These are phyloP conservation scores for Caenorhabditis remanei DNA, from an alignment of 1,140 invertebrate species.

Conservation along the genomic window DNA sequence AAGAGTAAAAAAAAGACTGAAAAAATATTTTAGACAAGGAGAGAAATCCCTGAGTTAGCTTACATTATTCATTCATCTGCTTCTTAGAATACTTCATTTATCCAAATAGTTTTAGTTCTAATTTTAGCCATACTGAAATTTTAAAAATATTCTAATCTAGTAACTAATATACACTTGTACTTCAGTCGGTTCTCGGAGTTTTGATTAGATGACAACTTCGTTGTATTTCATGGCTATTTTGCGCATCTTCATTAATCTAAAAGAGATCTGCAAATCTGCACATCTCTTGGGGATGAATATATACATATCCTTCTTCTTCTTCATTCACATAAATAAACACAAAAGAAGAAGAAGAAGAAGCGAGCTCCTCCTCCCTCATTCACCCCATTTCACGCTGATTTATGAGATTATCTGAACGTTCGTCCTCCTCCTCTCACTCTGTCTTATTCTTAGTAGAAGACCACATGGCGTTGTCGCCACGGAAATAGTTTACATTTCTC, in stretches of 20 bases:
- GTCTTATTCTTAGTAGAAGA: neutral
- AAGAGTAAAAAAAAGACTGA: neutral
- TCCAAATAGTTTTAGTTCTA: no score
- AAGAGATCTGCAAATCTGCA: conserved; percentile 26
- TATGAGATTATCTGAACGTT: conserved; percentile 48
- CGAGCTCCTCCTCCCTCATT: conserved; percentile 54
- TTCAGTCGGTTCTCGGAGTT: no score
- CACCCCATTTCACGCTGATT: conserved; percentile 38
- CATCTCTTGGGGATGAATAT: conserved; percentile 27
- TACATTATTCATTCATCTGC: no score
- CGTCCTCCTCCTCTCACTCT: conserved; percentile 22
- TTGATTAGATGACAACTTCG: no score
- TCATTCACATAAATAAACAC: conserved; percentile 45
- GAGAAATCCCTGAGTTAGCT: no score
- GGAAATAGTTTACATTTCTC: neutral
- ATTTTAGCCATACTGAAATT: no score
- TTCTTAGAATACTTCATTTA: no score
- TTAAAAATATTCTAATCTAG: no score
- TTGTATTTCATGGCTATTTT: neutral
- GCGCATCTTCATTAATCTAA: conserved; percentile 40
- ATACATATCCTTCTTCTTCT: conserved; percentile 18
- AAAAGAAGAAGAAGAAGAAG: conserved; percentile 7
- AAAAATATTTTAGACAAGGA: neutral
- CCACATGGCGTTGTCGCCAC: neutral
- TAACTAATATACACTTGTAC: no score